Base-by-base conservation (phyloP, 1,140 invertebrate genomes). In the Leptopilina clavipes region DNA sequence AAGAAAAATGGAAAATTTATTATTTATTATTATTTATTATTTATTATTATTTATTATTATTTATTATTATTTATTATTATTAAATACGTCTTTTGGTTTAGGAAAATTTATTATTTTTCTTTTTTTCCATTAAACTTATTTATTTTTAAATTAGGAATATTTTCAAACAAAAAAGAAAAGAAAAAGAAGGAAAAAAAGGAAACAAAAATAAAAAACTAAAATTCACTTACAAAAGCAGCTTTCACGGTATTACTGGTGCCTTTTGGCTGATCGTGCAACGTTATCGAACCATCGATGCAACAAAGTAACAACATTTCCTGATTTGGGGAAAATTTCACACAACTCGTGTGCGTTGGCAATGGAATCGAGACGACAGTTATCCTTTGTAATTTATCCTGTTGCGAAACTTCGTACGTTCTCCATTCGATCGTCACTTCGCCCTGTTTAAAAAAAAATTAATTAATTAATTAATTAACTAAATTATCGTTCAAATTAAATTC, bases 361-460 rank as follows among this genome's bases (percentile, higher is more conserved):
- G 94, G 92, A 37, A 96, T 93, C 3, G 93, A 94, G 73, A 93
- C 94, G 2, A 95, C 92, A 52, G 92, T 90, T 14, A 92, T 92
- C 84, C 93, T 92, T 86, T 95, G 93, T 73, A 96, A 91, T 86
- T 93, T 94, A 73, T 92, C 92, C 73, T 89, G 87, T 48, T 92
- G 91, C 19, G 92, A 92, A 77, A 96, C 91, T 89, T 96, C 94
- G 81, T 95, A 95, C 1, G 92, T 93, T 84, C 93, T 93, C 81
- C 93, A 93, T 87, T 95, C 94, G 0, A 95, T 93, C 14, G 93
- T 94, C n/a, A 95, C 94, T 82, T 95, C 94, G 10, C 94, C 94
- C 92, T 92, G 74, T n/a, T 81, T 78, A 14, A 54, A 77, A 73
- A 54, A 73, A 71, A 79, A 17, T 17, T 17, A 52, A 17, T n/a